Percentiles rank a stretch among this genome's conserved stretches.
Evolutionary conservation across 2,888 invertebrate species (phyloP).

Genomic region (Agonopterix heracliana): DNA sequence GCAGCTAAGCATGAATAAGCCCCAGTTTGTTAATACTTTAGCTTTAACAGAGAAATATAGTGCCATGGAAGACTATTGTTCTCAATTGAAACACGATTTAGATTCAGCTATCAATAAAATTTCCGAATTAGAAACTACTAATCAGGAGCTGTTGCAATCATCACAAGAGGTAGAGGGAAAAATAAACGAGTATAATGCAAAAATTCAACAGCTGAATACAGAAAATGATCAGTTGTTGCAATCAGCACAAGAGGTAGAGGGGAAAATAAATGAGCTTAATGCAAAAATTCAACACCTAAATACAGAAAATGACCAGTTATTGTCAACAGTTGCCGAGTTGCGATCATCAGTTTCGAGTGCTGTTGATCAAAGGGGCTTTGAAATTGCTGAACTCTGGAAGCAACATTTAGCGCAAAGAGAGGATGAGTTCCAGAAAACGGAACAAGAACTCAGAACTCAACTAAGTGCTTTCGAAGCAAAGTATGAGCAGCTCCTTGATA

Average conservation of each 20-base stretch:
- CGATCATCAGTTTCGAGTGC: conserved; percentile 66
- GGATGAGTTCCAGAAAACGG: conserved; percentile 74
- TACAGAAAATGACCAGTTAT: conserved; percentile 57
- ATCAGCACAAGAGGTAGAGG: too few species aligned
- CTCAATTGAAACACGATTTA: conserved; percentile 35
- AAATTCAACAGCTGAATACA: conserved; percentile 50
- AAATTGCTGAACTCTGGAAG: conserved; percentile 83
- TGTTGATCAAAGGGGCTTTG: conserved; percentile 80
- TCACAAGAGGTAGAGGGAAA: conserved; percentile 16
- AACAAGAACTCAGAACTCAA: conserved; percentile 69
- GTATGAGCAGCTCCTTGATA: conserved; percentile 64
- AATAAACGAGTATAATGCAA: conserved; percentile 45
- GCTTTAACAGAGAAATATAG: conserved; percentile 33
- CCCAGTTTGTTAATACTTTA: conserved; percentile 19
- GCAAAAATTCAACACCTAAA: conserved; percentile 52
- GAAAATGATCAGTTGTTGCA: conserved; percentile 61
- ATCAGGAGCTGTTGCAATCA: conserved; percentile 29
- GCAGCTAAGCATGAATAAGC: conserved; percentile 17
- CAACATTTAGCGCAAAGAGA: conserved; percentile 80
- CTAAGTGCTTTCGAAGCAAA: conserved; percentile 65
- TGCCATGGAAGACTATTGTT: conserved; percentile 40
- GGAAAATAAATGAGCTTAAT: conserved; percentile 45
- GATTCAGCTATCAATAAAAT: conserved; percentile 59
- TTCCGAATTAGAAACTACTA: conserved; percentile 37
- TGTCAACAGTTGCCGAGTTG: conserved; percentile 63